These are phyloP conservation scores for Eustalomyia histrio DNA, from an alignment of 2,888 invertebrate genomes.

Conservation along the genomic window DNA sequence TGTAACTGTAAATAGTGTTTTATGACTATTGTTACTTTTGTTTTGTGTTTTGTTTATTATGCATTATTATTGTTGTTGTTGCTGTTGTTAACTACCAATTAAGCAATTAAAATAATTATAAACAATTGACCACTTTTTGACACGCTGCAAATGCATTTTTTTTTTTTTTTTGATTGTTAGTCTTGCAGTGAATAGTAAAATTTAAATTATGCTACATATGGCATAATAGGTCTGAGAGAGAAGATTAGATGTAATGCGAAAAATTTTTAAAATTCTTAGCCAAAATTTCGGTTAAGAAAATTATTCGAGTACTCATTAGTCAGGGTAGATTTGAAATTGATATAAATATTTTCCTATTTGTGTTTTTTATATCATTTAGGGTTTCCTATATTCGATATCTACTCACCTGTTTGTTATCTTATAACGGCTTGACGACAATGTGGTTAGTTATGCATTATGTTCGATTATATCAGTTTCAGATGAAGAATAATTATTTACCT, in stretches of 20 bases:
- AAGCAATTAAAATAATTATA: conserved; percentile 69
- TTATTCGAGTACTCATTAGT: too few species aligned
- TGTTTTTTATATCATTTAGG: background rate
- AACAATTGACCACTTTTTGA: conserved; percentile 66
- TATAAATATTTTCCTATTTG: too few species aligned
- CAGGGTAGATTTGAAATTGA: too few species aligned
- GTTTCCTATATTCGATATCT: background rate
- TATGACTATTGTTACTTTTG: conserved; percentile 38
- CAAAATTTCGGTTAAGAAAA: too few species aligned
- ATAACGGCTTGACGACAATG: conserved; percentile 50
- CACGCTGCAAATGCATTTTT: conserved; percentile 64
- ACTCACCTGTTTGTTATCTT: conserved; percentile 49
- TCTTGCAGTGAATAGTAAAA: background rate
- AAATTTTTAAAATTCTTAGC: too few species aligned
- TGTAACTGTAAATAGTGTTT: conserved; percentile 50
- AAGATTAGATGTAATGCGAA: too few species aligned
- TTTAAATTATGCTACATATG: background rate
- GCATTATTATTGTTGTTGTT: conserved; percentile 36
- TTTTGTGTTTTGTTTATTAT: conserved; percentile 42
- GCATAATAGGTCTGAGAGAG: background rate
- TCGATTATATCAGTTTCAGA: conserved; percentile 29
- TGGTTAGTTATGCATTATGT: conserved; percentile 40
- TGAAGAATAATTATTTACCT: conserved; percentile 41
- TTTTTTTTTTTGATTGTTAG: conserved; percentile 30
- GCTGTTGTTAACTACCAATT: conserved; percentile 66